These are phyloP conservation scores for Oryzias dopingdopingensis DNA, from an alignment of 2,797 vertebrate genomes.

Conservation along the genomic window DNA sequence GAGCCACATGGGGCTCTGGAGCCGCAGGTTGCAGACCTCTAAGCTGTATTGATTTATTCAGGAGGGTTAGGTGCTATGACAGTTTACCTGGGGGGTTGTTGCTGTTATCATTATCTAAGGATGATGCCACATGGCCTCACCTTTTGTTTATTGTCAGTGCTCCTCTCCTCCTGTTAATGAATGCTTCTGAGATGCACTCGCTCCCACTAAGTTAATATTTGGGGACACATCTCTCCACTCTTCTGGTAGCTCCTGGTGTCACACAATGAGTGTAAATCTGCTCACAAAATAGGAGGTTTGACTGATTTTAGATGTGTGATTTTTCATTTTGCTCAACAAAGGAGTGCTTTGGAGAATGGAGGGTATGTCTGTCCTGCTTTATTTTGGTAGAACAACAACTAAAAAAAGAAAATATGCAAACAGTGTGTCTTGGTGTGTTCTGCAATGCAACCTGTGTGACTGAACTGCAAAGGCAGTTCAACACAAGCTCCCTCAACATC, in stretches of 20 bases:
- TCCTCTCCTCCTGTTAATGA: slow-evolving; percentile 45
- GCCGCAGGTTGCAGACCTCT: no score
- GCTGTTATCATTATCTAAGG: slow-evolving; percentile 35
- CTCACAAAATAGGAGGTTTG: background rate
- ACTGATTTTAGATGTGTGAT: background rate
- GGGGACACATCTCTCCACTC: slow-evolving; percentile 55
- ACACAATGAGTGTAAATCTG: background rate
- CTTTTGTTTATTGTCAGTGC: slow-evolving; percentile 48
- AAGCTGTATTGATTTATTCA: slow-evolving; percentile 10
- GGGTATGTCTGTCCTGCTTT: slow-evolving; percentile 36
- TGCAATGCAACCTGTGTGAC: slow-evolving; percentile 54
- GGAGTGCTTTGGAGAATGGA: slow-evolving; percentile 43
- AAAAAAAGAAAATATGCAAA: background rate
- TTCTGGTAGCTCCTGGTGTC: slow-evolving; percentile 12
- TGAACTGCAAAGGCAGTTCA: slow-evolving; percentile 45
- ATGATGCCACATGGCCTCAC: slow-evolving; percentile 74
- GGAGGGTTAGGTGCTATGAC: background rate
- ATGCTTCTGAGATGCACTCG: slow-evolving; percentile 61
- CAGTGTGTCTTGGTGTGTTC: slow-evolving; percentile 43
- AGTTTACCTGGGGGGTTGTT: slow-evolving; percentile 7
- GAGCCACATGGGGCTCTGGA: no score
- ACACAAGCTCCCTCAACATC: slow-evolving; percentile 59
- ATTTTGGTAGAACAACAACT: background rate
- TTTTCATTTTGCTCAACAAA: slow-evolving; percentile 12
- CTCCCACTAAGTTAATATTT: slow-evolving; percentile 32